phyloP scores from a whole-genome alignment of 1,140 invertebrate species.

The Pogonus chalceus region DNA sequence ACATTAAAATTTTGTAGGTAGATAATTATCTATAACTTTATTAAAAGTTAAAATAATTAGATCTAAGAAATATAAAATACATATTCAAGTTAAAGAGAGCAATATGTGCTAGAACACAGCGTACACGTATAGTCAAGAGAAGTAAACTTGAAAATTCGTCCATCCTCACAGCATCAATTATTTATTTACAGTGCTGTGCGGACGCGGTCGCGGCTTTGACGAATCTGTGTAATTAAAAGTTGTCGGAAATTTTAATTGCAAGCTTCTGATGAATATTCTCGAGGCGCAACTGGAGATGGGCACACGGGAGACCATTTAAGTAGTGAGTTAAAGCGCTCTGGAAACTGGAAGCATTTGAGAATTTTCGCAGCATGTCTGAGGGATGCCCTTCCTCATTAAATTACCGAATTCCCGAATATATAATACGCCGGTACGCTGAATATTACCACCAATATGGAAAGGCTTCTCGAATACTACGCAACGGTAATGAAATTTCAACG shows the following conservation, averaged over 20 bases:
- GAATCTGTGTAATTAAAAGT: constrained; percentile 20
- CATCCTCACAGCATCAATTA: constrained; percentile 21
- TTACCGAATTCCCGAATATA: constrained; percentile 6
- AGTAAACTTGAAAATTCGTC: too few relatives aligned
- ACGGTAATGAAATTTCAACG: background rate
- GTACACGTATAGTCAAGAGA: too few relatives aligned
- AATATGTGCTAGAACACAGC: too few relatives aligned
- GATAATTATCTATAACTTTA: too few relatives aligned
- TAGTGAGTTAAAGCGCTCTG: background rate
- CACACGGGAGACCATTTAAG: background rate
- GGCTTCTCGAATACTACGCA: background rate
- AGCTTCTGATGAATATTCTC: constrained; percentile 5
- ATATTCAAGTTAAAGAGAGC: too few relatives aligned
- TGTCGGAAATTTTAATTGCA: constrained; percentile 24
- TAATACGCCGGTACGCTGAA: background rate
- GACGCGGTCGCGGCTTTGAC: constrained; percentile 11
- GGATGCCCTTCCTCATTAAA: background rate
- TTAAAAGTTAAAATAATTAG: too few relatives aligned
- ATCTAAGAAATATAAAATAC: too few relatives aligned
- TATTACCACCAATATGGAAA: background rate
- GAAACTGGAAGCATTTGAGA: background rate
- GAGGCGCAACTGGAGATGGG: background rate
- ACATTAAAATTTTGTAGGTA: background rate
- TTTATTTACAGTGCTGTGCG: constrained; percentile 20
- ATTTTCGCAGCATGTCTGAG: background rate